These are phyloP conservation scores for Mimachlamys varia DNA, from an alignment of 2,888 invertebrate species.

Conservation along the genomic window DNA sequence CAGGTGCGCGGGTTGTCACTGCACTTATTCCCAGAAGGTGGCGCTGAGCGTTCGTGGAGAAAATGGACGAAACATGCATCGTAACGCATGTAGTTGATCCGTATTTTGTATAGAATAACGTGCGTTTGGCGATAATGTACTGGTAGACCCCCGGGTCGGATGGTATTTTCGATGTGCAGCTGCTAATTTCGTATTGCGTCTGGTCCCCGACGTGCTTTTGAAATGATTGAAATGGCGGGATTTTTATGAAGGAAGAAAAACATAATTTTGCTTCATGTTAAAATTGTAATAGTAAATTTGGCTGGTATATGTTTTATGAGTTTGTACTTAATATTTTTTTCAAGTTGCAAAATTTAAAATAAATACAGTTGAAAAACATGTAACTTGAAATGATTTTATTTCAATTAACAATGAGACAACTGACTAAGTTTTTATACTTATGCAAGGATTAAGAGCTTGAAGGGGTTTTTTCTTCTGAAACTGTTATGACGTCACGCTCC, in stretches of 20 bases:
- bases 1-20: neutral
- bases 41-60: neutral
- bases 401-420: too few species aligned
- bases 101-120: neutral
- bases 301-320: neutral
- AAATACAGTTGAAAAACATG: too few species aligned
- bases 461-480: too few species aligned
- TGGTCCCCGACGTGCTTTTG: neutral
- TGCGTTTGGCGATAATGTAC: neutral
- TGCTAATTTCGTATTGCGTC: neutral
- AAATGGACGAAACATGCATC: conserved; percentile 20
- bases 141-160: neutral
- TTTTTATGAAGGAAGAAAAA: neutral
- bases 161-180: neutral
- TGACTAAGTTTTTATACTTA: too few species aligned
- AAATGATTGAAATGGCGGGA: neutral
- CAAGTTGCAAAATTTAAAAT: too few species aligned
- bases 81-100: neutral
- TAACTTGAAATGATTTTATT: too few species aligned
- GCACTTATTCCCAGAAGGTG: neutral
- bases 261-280: neutral
- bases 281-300: neutral
- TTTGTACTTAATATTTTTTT: neutral
- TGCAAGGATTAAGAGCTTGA: too few species aligned
- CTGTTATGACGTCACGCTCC: too few species aligned